Conservation (phyloP, 2,797 vertebrate genomes). For the Halcyon badia region DNA sequence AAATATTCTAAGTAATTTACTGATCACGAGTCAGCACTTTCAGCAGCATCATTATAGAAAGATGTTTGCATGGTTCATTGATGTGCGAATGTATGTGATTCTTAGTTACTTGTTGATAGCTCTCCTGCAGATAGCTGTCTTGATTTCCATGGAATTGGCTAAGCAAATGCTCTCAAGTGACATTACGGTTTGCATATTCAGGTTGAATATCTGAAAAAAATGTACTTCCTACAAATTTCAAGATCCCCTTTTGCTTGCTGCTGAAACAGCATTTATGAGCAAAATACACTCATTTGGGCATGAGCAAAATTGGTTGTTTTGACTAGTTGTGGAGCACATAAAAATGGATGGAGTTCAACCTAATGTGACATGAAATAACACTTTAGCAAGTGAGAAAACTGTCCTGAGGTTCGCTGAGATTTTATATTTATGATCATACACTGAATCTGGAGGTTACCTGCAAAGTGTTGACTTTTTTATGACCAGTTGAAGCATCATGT, state of each 20-base stretch:
- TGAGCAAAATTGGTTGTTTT: background rate
- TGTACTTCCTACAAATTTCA: background rate
- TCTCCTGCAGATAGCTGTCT: background rate
- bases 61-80: background rate
- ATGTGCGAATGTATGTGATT: background rate
- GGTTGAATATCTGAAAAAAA: background rate
- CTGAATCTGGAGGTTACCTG: background rate
- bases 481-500: background rate
- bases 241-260: background rate
- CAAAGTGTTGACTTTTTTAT: background rate
- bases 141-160: background rate
- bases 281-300: background rate
- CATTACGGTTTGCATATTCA: background rate
- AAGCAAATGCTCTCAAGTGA: background rate
- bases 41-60: background rate
- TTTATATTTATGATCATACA: background rate
- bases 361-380: background rate
- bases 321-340: background rate
- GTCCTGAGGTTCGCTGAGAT: background rate
- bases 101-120: background rate
- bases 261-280: background rate
- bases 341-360: background rate
- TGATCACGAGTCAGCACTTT: background rate
- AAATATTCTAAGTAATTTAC: background rate
- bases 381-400: background rate